Evolutionary conservation across 2,888 invertebrate species (phyloP), one percentile per base, ranked within the genome.

Genomic region (Dasysyrphus tricinctus): DNA sequence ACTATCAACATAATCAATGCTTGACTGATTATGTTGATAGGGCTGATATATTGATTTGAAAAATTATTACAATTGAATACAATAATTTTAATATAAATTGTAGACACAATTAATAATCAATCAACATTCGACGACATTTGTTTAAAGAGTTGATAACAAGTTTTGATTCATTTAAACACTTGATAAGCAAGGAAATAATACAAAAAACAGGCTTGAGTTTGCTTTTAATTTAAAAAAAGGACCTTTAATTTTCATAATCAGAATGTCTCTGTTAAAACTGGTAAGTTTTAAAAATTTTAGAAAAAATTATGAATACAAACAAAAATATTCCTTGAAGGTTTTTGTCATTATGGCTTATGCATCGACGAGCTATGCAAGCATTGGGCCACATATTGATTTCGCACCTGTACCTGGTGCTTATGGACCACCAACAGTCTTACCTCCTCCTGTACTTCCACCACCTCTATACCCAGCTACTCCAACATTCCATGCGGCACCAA

Each of bases 11-110:
- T 61, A 39, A 29, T 29, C 69, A 12, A 16, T 11, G 16, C 39
- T 47, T 0, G 73, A 56, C n/a, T 6, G n/a, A n/a, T n/a, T n/a
- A n/a, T n/a, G n/a, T n/a, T n/a, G n/a, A 9, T 34, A 7, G 11
- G n/a, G 5, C 57, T 47, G 24, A 1, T 49, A 59, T 34, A 59
- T 34, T 32, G 44, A 24, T 54, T 57, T 34, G 19, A 47, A 24
- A 57, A 42, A 6, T 4, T 32, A 32, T 51, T 16, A 24, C 24
- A 16, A 63, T 2, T 59, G 54, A 83, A 54, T 72, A 69, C 24
- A 51, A 88, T 87, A 51, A 88, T 87, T 86, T 85, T 84, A 75
- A 90, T 91, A 91, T 91, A 91, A 91, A 92, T 91, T 89, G 84
- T 88, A 67, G 59, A 72, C 14, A 72, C 84, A 89, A 89, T 88